Evolutionary conservation across 2,113 vertebrate genomes (phyloP).

Genomic region (Toxostoma redivivum): DNA sequence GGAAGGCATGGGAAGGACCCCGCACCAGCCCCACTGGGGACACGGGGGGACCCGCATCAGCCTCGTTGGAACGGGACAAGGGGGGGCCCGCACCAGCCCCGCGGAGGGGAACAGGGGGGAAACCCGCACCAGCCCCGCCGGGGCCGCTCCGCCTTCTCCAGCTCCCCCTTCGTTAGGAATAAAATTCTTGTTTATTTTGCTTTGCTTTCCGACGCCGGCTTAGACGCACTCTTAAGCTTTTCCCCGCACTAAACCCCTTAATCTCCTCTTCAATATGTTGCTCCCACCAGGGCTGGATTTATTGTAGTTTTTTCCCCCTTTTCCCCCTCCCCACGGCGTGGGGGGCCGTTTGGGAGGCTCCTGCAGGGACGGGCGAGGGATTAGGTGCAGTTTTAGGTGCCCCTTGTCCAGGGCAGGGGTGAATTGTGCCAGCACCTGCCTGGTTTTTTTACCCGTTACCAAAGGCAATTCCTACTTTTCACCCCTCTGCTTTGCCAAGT

Average conservation of each 20-base stretch:
- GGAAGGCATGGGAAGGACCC: neutral
- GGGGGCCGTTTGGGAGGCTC: neutral
- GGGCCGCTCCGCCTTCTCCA: neutral
- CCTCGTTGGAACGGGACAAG: neutral
- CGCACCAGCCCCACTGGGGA: neutral
- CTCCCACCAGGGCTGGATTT: conserved; percentile 26
- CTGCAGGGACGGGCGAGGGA: neutral
- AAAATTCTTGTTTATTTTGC: conserved; percentile 50
- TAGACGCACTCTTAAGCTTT: conserved; percentile 44
- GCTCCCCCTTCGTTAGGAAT: neutral
- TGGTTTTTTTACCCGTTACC: neutral
- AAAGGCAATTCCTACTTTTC: neutral
- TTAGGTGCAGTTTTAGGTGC: neutral
- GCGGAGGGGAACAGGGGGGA: neutral
- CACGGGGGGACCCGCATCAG: neutral
- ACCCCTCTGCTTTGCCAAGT: neutral
- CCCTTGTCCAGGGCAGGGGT: neutral
- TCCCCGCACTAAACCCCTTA: conserved; percentile 45
- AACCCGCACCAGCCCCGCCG: neutral
- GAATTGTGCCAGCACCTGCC: neutral
- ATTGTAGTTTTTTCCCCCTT: neutral
- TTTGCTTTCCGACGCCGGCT: conserved; percentile 19
- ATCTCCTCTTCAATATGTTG: conserved; percentile 53
- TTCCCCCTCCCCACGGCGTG: neutral
- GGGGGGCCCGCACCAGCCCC: neutral